Evolutionary conservation across 2,797 vertebrate genomes (phyloP).

Genomic region (Anableps anableps): DNA sequence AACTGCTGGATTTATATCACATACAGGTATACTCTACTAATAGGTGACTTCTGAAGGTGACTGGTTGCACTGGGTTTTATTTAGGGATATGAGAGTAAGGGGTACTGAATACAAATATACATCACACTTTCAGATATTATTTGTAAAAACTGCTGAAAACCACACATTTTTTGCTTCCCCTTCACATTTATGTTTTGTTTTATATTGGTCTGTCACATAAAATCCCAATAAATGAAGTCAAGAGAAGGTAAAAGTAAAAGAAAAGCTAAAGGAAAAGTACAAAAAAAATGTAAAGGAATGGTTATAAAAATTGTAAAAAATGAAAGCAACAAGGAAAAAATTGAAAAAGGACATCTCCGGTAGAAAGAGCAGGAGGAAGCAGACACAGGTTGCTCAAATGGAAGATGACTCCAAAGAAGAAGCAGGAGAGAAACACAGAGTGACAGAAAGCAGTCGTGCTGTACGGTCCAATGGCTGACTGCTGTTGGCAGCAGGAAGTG

Average conservation of each 20-base stretch:
- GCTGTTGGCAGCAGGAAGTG: conserved; percentile 49
- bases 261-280: neutral
- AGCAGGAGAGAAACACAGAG: neutral
- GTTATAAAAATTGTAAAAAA: neutral
- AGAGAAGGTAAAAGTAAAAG: neutral
- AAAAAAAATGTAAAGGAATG: neutral
- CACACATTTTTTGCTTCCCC: neutral
- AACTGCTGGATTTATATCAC: too few species aligned
- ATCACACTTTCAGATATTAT: too few species aligned
- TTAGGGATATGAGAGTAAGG: too few species aligned
- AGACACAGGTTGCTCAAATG: neutral
- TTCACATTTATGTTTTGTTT: neutral
- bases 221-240: neutral
- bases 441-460: conserved; percentile 34
- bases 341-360: neutral
- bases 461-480: conserved; percentile 29
- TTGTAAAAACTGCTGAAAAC: neutral
- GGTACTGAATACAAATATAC: too few species aligned
- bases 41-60: neutral
- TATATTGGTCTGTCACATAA: neutral
- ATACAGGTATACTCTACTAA: neutral
- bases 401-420: neutral
- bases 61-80: neutral
- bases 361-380: neutral
- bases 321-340: neutral